Evolutionary conservation across 37 sponge, comb jelly and placozoan species (phyloP).

Genomic region (Aplysina aerophoba): DNA sequence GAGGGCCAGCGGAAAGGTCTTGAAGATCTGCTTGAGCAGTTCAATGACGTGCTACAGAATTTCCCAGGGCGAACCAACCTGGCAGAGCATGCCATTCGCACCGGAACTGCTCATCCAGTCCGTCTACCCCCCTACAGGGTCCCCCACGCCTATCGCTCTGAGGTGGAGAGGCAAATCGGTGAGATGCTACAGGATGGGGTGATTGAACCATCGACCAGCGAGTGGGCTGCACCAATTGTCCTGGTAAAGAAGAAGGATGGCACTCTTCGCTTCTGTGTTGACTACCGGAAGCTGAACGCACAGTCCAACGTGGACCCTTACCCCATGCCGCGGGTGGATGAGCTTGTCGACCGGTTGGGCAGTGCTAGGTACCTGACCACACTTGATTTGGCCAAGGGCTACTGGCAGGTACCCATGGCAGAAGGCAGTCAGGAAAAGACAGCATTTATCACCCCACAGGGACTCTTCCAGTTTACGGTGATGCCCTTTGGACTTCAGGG

Average conservation of each 20-base stretch:
- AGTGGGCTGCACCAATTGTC: constrained; percentile 61
- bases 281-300: constrained; percentile 62
- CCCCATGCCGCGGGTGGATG: constrained; percentile 70
- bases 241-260: constrained; percentile 69
- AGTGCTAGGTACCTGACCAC: constrained; percentile 45
- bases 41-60: constrained; percentile 3
- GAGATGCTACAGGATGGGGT: constrained; percentile 50
- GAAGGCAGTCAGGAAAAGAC: constrained; percentile 29
- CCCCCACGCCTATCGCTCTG: constrained; percentile 36
- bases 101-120: constrained; percentile 29
- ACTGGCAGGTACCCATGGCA: constrained; percentile 60
- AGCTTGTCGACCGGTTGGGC: constrained; percentile 56
- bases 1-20: not conserved
- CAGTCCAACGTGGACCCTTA: constrained; percentile 52
- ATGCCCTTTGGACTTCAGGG: constrained; percentile 74
- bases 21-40: not conserved
- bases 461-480: constrained; percentile 59
- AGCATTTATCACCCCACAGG: constrained; percentile 61
- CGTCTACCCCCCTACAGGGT: constrained; percentile 46
- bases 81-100: constrained; percentile 36
- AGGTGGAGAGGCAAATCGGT: constrained; percentile 38
- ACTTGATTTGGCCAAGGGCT: constrained; percentile 51
- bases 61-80: constrained; percentile 2
- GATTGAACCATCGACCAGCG: constrained; percentile 53
- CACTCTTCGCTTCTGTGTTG: constrained; percentile 51